Base-by-base conservation (phyloP, 30 jellyfish, hydroid and myxozoan genomes). In the Aurelia aurita region DNA sequence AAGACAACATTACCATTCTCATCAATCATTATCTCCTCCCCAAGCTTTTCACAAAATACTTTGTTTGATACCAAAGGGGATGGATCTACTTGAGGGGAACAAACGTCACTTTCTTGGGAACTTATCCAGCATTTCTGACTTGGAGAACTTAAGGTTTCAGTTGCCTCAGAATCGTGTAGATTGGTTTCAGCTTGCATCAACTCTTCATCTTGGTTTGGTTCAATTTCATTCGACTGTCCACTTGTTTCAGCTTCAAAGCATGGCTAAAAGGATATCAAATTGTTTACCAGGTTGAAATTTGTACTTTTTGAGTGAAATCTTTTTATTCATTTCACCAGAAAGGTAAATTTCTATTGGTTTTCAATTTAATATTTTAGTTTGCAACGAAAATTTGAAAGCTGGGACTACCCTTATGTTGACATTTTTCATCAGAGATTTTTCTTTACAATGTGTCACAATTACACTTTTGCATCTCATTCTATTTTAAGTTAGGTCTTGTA, bases 81-180 rank as follows among this genome's bases (percentile, higher is more conserved):
- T 32, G 44, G 44, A 32, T 32, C 44, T 32, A 32, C 44, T 32
- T 32, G 44, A 32, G 44, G 44, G 44, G 44, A 2, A 32, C 44
- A 32, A 32, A 32, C 44, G 2, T 32, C 75, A 62, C 75, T 62
- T 62, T 12, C 75, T 26, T 62, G 35, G 75, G 75, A 62, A 29
- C 75, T 62, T 22, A 62, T 19, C 75, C 43, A 62, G 35, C 22
- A 62, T 62, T 62, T 62, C 75, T 62, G 75, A 29, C 75, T 62
- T 62, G 75, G 75, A 7, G 26, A 54, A 54, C 66, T 21, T 16
- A 54, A 21, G 66, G 66, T 54, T 21, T 54, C 66, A 3, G 75
- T 62, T 62, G 20, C 21, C 43, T 62, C 75, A 13, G 75, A 62
- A 29, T 62, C 75, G 10, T 20, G 22, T 8, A 3, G 20, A 62